phyloP scores from a whole-genome alignment of 2,888 invertebrate species.

The Eupithecia vulgata region DNA sequence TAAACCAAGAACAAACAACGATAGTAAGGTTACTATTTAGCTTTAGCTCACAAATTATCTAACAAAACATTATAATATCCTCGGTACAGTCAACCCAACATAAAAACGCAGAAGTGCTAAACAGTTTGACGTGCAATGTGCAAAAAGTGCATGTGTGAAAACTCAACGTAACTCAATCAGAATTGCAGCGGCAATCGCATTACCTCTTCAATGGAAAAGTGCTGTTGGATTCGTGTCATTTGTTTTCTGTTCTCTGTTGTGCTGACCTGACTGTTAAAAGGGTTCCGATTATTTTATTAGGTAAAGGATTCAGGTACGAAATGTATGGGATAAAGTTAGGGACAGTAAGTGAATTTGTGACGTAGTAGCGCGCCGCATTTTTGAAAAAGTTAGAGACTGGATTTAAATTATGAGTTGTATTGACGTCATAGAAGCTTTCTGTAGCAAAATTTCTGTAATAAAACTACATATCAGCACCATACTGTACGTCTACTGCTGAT shows the following conservation, averaged over 20 bases:
- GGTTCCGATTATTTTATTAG: constrained; percentile 1
- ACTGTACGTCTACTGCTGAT: no score
- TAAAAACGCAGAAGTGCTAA: constrained; percentile 34
- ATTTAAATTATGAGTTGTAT: no score
- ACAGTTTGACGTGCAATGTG: constrained; percentile 11
- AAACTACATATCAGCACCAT: no score
- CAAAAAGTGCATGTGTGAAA: constrained; percentile 20
- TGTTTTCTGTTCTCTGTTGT: constrained; percentile 5
- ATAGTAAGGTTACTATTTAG: background rate
- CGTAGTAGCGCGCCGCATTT: background rate
- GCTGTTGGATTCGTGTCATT: constrained; percentile 20
- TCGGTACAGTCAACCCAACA: constrained; percentile 20
- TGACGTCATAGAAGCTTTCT: no score
- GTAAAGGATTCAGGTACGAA: background rate
- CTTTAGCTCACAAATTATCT: background rate
- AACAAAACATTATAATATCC: background rate
- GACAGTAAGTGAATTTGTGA: background rate
- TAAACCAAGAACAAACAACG: no score
- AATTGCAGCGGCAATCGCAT: constrained; percentile 21
- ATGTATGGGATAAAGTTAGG: background rate
- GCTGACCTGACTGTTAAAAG: background rate
- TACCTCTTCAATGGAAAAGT: constrained; percentile 28
- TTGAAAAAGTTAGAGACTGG: background rate
- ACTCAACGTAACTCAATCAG: constrained; percentile 26
- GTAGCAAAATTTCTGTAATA: no score